Conservation (phyloP, 2,797 vertebrate species). For the Enteromius mattozi region DNA sequence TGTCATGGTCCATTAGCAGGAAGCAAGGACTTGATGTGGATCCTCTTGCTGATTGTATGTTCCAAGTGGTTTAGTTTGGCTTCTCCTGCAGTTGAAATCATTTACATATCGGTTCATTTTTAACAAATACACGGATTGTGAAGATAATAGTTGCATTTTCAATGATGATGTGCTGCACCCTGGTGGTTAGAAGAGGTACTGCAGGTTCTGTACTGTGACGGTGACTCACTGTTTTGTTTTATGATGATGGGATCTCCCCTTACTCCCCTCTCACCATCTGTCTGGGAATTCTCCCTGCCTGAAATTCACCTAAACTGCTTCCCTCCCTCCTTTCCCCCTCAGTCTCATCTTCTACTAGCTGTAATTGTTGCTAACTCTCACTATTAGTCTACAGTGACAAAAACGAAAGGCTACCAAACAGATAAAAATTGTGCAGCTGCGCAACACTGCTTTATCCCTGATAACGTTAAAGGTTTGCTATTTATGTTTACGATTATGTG, state of each 20-base stretch:
- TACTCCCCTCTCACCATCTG: conserved; percentile 66
- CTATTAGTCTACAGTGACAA: not conserved
- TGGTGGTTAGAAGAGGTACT: conserved; percentile 34
- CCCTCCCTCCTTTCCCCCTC: conserved; percentile 18
- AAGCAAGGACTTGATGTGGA: not conserved
- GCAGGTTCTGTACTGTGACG: not conserved
- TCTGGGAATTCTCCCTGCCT: conserved; percentile 57
- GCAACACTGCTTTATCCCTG: not conserved
- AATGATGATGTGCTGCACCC: conserved; percentile 53
- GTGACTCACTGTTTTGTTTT: conserved; percentile 18
- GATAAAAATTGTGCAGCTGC: not conserved
- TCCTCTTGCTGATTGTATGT: not conserved
- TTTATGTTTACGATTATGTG: not conserved
- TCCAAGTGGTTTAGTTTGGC: not conserved
- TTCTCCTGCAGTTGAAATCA: not conserved
- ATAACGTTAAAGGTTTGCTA: not conserved
- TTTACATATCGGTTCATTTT: not conserved
- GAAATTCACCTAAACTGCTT: conserved; percentile 38
- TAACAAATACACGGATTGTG: not conserved
- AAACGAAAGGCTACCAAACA: not conserved
- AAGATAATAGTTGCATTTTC: not conserved
- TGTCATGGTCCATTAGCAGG: conserved; percentile 16
- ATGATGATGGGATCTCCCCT: conserved; percentile 35
- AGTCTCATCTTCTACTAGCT: conserved; percentile 13
- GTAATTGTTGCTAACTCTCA: conserved; percentile 23